Base-by-base conservation (phyloP, 2,113 vertebrate species). In the Antennarius striatus region DNA sequence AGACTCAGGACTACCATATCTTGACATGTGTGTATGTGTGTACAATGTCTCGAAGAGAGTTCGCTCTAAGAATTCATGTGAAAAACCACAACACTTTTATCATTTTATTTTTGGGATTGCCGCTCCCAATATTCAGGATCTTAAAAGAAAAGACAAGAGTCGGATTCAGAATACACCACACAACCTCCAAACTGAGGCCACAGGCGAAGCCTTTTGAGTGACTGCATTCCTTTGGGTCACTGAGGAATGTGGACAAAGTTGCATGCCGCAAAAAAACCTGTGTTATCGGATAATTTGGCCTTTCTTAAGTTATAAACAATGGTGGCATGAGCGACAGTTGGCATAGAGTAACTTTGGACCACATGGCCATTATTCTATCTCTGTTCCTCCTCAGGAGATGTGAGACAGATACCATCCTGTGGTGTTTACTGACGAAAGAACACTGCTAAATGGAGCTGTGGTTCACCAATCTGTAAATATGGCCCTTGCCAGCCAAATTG, bases 401-500 rank as follows among this genome's bases (percentile, higher is more conserved):
- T 86, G 77, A 91, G 82, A 69, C 64, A 61, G 73, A 73, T 71
- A 60, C 82, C 73, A 81, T 71, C 79, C 73, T 86, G 85, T 39
- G 78, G 86, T 85, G 84, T 86, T 91, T 77, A 82, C 84, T 81
- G 81, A 85, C 77, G 85, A 85, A 88, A 82, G 84, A 88, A 85
- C 83, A 62, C 63, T 60, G 83, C 90, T 92, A 91, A 91, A 93
- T 86, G 73, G 50, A 88, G 88, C 87, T 88, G 91, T 83, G 91
- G 90, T 87, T 89, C 70, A 89, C 88, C 88, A 13, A 79, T 86
- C 87, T 88, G 88, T 91, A 91, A 92, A 91, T 90, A 91, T 68
- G 86, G 86, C 78, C 83, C 77, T 77, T 75, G 79, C 86, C 88
- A 90, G 88, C 87, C 88, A 92, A 91, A 91, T 88, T 88, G 83